Evolutionary conservation across 1,140 invertebrate genomes (phyloP).

Genomic region (Diorhabda elongata): DNA sequence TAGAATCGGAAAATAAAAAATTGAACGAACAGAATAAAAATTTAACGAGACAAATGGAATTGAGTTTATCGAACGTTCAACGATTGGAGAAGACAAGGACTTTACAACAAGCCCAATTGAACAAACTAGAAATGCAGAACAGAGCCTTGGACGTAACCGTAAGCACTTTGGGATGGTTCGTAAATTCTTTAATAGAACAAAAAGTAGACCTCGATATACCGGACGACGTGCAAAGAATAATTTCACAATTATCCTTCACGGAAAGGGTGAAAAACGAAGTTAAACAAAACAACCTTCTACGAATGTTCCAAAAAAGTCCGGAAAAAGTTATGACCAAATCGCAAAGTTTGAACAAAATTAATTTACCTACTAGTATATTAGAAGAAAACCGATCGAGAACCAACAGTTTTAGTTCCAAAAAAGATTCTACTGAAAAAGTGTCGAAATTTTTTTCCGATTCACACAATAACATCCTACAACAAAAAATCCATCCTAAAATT

Average conservation of each 20-base stretch:
- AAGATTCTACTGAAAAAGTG: slow-evolving; percentile 44
- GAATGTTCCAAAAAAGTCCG: slow-evolving; percentile 31
- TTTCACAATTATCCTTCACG: slow-evolving; percentile 49
- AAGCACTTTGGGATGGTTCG: slow-evolving; percentile 56
- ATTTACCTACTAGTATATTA: slow-evolving; percentile 23
- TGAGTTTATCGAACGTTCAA: slow-evolving; percentile 59
- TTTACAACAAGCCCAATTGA: slow-evolving; percentile 55
- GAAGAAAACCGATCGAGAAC: too few relatives aligned
- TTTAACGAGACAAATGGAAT: slow-evolving; percentile 60
- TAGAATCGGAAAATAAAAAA: slow-evolving; percentile 54
- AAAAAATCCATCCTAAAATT: slow-evolving; percentile 39
- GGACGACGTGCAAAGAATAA: slow-evolving; percentile 60
- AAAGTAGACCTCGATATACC: slow-evolving; percentile 60
- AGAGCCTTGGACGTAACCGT: slow-evolving; percentile 62
- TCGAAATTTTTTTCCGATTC: slow-evolving; percentile 62
- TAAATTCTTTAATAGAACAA: slow-evolving; percentile 57
- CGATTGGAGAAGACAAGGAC: slow-evolving; percentile 58
- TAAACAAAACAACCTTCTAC: slow-evolving; percentile 34
- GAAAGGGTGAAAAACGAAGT: slow-evolving; percentile 29
- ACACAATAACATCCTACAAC: slow-evolving; percentile 60
- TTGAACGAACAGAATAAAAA: slow-evolving; percentile 58
- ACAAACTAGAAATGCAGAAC: slow-evolving; percentile 60
- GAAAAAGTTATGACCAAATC: slow-evolving; percentile 38
- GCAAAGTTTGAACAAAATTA: slow-evolving; percentile 39
- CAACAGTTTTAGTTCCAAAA: slow-evolving; percentile 4